Evolutionary conservation across 1,140 invertebrate species (phyloP).

Genomic region (Cyclargus thomasi): DNA sequence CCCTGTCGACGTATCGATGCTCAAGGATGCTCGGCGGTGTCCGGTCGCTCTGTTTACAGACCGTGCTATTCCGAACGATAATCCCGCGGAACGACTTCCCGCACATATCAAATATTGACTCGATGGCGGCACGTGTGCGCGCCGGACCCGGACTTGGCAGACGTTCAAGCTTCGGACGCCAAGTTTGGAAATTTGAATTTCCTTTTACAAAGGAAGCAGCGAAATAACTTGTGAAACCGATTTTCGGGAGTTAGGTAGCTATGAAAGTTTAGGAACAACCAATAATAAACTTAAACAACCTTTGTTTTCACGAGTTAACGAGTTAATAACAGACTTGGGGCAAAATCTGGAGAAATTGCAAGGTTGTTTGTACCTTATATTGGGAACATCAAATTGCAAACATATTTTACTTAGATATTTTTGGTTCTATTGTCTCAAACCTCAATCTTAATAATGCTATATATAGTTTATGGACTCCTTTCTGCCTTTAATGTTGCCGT

Average conservation of each 20-base stretch:
- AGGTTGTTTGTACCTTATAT: too few species aligned
- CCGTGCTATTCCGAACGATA: not conserved
- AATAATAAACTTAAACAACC: not conserved
- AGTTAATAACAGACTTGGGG: too few species aligned
- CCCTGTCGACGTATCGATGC: conserved; percentile 3
- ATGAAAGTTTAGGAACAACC: not conserved
- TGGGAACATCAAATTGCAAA: too few species aligned
- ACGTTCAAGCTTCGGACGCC: not conserved
- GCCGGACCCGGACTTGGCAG: not conserved
- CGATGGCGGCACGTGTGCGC: not conserved
- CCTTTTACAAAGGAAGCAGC: not conserved
- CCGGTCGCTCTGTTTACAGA: not conserved
- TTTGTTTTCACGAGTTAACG: too few species aligned
- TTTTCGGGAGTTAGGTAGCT: not conserved
- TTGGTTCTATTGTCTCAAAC: too few species aligned
- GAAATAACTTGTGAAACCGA: not conserved
- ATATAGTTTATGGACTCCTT: too few species aligned
- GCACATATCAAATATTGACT: not conserved
- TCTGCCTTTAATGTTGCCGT: too few species aligned
- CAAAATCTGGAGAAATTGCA: too few species aligned
- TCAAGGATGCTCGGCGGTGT: not conserved
- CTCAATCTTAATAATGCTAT: too few species aligned
- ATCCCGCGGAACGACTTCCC: conserved; percentile 11
- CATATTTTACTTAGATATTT: too few species aligned
- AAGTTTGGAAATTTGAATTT: conserved; percentile 12